Evolutionary conservation across 2,797 vertebrate species (phyloP).

Genomic region (Threskiornis aethiopicus): DNA sequence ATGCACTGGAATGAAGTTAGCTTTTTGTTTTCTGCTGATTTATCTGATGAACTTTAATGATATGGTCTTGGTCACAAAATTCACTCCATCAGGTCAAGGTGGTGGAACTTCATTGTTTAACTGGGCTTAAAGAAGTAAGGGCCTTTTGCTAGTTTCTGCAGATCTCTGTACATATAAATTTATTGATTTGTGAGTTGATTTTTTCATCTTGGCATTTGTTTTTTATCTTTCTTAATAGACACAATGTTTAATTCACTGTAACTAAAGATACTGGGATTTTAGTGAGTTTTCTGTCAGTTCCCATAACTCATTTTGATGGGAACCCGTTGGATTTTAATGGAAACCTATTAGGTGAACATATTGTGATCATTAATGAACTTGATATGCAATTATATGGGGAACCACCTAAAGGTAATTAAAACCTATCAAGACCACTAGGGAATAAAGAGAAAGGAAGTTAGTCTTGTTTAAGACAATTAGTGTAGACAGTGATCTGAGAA

Average conservation of each 20-base stretch:
- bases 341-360: conserved; percentile 78
- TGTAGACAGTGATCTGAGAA: conserved; percentile 75
- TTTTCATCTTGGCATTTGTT: background rate
- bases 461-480: conserved; percentile 79
- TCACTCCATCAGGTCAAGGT: background rate
- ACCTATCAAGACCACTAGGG: conserved; percentile 65
- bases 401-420: conserved; percentile 80
- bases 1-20: background rate
- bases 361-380: conserved; percentile 76
- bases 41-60: background rate
- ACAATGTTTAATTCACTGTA: conserved; percentile 65
- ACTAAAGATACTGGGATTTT: conserved; percentile 65
- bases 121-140: background rate
- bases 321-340: conserved; percentile 78
- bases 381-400: conserved; percentile 61
- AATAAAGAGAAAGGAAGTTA: conserved; percentile 77
- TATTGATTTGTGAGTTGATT: background rate
- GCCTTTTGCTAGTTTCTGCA: background rate
- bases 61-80: background rate
- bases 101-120: background rate
- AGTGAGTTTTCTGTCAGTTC: conserved; percentile 66
- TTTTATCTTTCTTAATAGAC: conserved; percentile 43
- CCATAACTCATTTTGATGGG: conserved; percentile 76
- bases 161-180: background rate
- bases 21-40: background rate